Conservation (phyloP, 2,113 vertebrate species). For the Galemys pyrenaicus region DNA sequence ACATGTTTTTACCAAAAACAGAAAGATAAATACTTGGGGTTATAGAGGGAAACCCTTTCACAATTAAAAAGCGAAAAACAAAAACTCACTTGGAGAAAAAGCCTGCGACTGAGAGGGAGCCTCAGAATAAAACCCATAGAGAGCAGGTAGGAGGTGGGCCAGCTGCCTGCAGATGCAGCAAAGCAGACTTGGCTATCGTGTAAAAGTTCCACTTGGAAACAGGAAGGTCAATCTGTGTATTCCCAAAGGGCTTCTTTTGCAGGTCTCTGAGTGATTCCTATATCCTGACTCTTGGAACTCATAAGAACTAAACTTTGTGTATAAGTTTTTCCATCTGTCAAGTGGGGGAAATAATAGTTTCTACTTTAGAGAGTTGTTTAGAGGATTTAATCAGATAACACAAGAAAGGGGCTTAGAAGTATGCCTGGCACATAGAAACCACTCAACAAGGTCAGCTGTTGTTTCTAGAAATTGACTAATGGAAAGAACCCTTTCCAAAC, state of each 20-base stretch:
- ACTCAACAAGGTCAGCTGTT: neutral
- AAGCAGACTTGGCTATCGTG: neutral
- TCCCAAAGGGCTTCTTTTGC: neutral
- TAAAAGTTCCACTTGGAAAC: neutral
- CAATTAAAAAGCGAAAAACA: neutral
- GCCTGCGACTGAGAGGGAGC: neutral
- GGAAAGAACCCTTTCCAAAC: neutral
- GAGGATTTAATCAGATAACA: neutral
- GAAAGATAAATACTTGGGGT: neutral
- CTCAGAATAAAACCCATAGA: neutral
- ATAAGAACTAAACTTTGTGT: neutral
- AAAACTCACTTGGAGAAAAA: neutral
- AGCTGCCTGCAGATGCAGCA: neutral
- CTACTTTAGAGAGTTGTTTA: neutral
- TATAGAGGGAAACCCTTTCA: neutral
- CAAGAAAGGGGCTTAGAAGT: neutral
- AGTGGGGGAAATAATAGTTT: neutral
- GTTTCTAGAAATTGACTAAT: constrained; percentile 12
- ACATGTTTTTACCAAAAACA: neutral
- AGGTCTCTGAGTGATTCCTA: neutral
- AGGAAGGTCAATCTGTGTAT: neutral
- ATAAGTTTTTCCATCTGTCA: neutral
- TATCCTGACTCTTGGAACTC: neutral
- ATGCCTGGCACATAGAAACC: neutral
- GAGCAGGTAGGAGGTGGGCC: neutral